phyloP scores from a whole-genome alignment of 2,888 invertebrate genomes.

The Artemia sinica region DNA sequence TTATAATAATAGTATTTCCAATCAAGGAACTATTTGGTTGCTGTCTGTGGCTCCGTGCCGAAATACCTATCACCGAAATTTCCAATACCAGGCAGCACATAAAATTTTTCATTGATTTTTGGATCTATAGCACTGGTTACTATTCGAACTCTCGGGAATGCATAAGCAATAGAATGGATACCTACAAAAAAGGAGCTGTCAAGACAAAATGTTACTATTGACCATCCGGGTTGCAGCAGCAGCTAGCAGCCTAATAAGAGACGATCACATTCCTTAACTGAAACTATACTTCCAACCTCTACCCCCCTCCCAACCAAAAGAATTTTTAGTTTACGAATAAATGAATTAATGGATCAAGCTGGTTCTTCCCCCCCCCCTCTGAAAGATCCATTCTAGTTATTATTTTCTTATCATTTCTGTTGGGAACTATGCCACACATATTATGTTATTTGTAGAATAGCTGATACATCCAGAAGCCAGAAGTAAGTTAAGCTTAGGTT shows the following conservation, averaged over 20 bases:
- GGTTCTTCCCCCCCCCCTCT: not conserved
- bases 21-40: not conserved
- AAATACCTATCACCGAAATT: slow-evolving; percentile 96
- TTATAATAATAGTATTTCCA: not conserved
- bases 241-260: too few relatives aligned
- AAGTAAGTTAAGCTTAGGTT: too few relatives aligned
- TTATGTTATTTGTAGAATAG: too few relatives aligned
- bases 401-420: too few relatives aligned
- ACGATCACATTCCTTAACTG: not conserved
- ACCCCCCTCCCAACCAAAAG: not conserved
- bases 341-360: not conserved
- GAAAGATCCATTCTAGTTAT: too few relatives aligned
- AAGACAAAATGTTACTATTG: slow-evolving; percentile 13
- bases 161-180: slow-evolving; percentile 95
- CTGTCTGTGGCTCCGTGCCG: slow-evolving; percentile 60
- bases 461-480: too few relatives aligned
- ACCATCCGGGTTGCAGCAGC: too few relatives aligned
- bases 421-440: too few relatives aligned
- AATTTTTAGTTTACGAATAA: not conserved
- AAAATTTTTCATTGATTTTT: slow-evolving; percentile 89
- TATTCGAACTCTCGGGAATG: slow-evolving; percentile 85
- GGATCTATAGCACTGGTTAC: slow-evolving; percentile 92
- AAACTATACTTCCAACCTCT: not conserved
- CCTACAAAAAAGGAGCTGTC: slow-evolving; percentile 34
- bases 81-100: slow-evolving; percentile 93